Evolutionary conservation across 2,797 vertebrate species (phyloP).

Genomic region (Halcyon smyrnensis): DNA sequence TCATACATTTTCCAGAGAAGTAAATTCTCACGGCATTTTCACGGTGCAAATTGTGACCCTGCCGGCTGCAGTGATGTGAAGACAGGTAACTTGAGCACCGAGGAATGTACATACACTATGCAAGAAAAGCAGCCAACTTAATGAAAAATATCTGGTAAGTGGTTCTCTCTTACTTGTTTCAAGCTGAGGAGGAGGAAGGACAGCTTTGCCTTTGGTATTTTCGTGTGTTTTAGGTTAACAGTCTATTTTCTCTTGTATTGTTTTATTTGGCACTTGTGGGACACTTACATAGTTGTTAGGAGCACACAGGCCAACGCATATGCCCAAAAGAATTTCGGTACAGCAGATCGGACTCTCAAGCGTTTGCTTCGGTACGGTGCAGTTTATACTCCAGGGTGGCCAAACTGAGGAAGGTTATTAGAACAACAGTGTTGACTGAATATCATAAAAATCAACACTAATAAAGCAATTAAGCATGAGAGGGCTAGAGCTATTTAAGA

Average conservation of each 20-base stretch:
- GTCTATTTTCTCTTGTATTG: neutral
- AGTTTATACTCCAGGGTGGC: neutral
- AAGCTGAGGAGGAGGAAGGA: neutral
- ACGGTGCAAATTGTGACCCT: neutral
- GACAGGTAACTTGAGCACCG: neutral
- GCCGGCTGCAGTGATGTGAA: neutral
- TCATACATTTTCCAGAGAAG: neutral
- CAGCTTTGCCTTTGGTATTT: neutral
- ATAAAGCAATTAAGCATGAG: neutral
- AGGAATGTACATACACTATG: fast-evolving
- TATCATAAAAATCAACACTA: neutral
- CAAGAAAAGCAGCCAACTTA: neutral
- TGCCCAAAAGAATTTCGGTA: neutral
- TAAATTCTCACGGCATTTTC: neutral
- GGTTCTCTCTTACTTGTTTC: neutral
- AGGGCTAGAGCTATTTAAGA: neutral
- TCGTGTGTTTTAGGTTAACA: neutral
- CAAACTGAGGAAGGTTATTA: neutral
- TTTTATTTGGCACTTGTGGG: neutral
- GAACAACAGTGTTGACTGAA: neutral
- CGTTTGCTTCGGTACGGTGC: neutral
- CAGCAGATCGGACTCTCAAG: neutral
- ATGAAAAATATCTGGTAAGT: neutral
- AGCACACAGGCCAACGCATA: neutral
- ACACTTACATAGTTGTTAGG: neutral